Base-by-base conservation (phyloP, 2,888 invertebrate species). In the Drosophila tripunctata region DNA sequence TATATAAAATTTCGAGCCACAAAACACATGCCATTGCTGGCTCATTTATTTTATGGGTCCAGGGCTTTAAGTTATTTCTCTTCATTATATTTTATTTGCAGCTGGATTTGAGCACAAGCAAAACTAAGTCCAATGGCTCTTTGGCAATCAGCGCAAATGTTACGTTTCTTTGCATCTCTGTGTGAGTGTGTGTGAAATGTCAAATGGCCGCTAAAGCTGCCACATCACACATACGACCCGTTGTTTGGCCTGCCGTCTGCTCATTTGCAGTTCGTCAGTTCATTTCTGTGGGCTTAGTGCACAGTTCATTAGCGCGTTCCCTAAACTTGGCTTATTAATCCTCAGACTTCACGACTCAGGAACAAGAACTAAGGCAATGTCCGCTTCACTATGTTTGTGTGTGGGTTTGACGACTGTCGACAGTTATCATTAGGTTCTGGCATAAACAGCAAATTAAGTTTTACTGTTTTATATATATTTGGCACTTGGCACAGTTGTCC, bases 391-490 rank as follows among this genome's bases (percentile, higher is more conserved):
- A n/a, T n/a, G n/a, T n/a, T n/a, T n/a, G n/a, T n/a, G n/a, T n/a
- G n/a, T n/a, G n/a, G n/a, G n/a, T n/a, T n/a, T 47, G 65, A 22
- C 56, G 44, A 48, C 38, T 64, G 74, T 54, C 71, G 67, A 69
- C 79, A 82, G 82, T 82, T 85, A 77, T 82, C 85, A 82, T 82
- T 85, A 82, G 75, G 77, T 54, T 14, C 31, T 36, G 63, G 73
- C 77, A 77, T 82, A 82, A 85, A 82, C 81, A 82, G 65, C 77
- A 82, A 82, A 82, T 82, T 85, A 85, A 82, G 81, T 82, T 82
- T 85, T 85, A 82, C 72, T 82, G 67, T 68, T 72, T 67, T 51
- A 83, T 74, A 76, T 84, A 67, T 63, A 51, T 84, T 70, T 63
- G 64, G 54, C 67, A 64, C 66, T 75, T 41, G 38, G 35, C 48